Evolutionary conservation across 2,797 vertebrate genomes (phyloP).

Genomic region (Poeciliopsis presidionis): DNA sequence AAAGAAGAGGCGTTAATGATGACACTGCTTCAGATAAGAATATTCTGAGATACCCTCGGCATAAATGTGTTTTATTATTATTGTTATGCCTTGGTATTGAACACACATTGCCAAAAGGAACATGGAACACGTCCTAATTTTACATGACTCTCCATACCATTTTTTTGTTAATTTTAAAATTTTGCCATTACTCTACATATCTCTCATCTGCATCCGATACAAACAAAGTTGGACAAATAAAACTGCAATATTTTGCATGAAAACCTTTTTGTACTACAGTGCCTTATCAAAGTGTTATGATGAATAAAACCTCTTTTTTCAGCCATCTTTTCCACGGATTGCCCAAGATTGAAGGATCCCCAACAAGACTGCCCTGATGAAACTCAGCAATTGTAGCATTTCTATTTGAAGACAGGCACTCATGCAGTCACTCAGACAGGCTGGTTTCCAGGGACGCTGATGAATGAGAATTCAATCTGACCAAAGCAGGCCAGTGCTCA

Average conservation of each 20-base stretch:
- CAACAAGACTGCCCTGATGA: not conserved
- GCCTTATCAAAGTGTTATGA: not conserved
- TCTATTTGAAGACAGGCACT: not conserved
- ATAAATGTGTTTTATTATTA: not conserved
- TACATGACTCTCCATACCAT: not conserved
- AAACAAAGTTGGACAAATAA: not conserved
- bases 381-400: not conserved
- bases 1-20: not conserved
- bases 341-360: not conserved
- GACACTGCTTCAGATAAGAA: constrained; percentile 20
- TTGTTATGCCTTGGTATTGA: not conserved
- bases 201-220: not conserved
- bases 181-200: not conserved
- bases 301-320: not conserved
- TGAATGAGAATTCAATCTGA: constrained; percentile 5
- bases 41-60: constrained; percentile 4
- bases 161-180: not conserved
- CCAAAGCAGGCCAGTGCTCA: not conserved
- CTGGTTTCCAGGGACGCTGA: constrained; percentile 1
- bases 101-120: not conserved
- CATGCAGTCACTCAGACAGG: not conserved
- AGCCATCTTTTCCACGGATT: not conserved
- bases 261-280: not conserved
- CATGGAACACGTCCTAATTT: no score
- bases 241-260: not conserved